These are phyloP conservation scores for Galeruca laticollis DNA, from an alignment of 2,888 invertebrate genomes.

Conservation along the genomic window DNA sequence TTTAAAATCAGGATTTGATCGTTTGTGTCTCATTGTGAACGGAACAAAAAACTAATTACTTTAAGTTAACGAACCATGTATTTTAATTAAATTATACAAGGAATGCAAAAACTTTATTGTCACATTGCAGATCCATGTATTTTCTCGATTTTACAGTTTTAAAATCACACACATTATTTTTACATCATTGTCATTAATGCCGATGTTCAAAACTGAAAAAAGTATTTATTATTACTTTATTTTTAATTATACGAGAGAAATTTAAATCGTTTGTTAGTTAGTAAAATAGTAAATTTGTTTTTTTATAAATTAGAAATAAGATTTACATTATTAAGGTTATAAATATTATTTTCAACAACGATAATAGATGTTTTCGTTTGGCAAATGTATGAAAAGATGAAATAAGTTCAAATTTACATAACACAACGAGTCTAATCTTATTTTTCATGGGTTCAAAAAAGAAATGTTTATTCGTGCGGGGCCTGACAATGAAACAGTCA, in stretches of 20 bases:
- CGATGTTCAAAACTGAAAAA: not conserved
- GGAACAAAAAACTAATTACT: conserved; percentile 26
- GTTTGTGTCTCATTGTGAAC: conserved; percentile 8
- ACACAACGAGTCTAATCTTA: conserved; percentile 24
- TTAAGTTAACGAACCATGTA: conserved; percentile 21
- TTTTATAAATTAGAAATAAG: too few species aligned
- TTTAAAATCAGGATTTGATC: conserved; percentile 23
- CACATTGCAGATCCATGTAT: not conserved
- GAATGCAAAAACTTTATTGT: conserved; percentile 3
- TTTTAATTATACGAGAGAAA: too few species aligned
- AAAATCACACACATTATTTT: too few species aligned
- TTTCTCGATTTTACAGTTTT: not conserved
- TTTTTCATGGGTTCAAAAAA: conserved; percentile 27
- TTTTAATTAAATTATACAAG: conserved; percentile 4
- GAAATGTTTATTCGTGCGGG: conserved; percentile 27
- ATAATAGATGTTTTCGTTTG: not conserved
- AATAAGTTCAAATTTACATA: conserved; percentile 22
- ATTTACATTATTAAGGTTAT: too few species aligned
- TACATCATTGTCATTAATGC: not conserved
- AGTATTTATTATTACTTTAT: too few species aligned
- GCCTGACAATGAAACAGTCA: conserved; percentile 39
- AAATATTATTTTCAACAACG: not conserved
- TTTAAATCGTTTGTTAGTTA: too few species aligned
- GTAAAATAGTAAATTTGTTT: too few species aligned
- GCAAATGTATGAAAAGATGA: not conserved